A percentile compares a stretch with the other conserved stretches of the same genome.
Evolutionary conservation across 1,140 invertebrate species (phyloP).

Genomic region (Hyposmocoma kahamanoa): DNA sequence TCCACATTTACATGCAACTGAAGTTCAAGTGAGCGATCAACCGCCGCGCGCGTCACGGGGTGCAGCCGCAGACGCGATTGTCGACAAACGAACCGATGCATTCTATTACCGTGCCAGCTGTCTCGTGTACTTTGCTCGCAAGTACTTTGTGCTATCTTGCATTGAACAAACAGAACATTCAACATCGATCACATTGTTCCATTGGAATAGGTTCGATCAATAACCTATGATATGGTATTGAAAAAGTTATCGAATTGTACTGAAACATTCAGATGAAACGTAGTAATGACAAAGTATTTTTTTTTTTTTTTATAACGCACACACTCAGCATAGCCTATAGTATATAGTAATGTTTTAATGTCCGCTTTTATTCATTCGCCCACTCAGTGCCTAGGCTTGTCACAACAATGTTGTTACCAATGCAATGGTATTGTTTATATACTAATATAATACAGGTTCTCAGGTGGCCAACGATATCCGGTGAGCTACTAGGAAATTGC

Average conservation of each 20-base stretch:
- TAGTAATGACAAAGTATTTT: too few species aligned
- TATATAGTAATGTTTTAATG: too few species aligned
- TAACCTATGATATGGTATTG: too few species aligned
- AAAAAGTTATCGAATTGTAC: too few species aligned
- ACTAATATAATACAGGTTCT: slow-evolving; percentile 11
- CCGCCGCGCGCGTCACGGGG: slow-evolving; percentile 41
- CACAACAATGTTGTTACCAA: slow-evolving; percentile 22
- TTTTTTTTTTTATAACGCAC: too few species aligned
- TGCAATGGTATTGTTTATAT: slow-evolving; percentile 3
- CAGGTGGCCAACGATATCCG: slow-evolving; percentile 29
- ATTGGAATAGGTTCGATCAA: too few species aligned
- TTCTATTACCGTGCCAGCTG: slow-evolving; percentile 49
- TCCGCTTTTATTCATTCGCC: too few species aligned
- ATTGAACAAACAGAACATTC: too few species aligned
- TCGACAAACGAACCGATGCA: slow-evolving; percentile 56
- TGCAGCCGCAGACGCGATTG: slow-evolving; percentile 49
- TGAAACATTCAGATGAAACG: too few species aligned
- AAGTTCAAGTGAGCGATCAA: slow-evolving; percentile 23
- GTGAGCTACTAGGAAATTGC: slow-evolving; percentile 19
- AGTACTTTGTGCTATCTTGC: neutral
- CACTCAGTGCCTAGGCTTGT: too few species aligned
- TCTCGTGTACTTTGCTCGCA: slow-evolving; percentile 10
- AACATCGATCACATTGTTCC: too few species aligned
- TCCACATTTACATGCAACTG: neutral
- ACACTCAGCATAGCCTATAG: too few species aligned